phyloP scores from a whole-genome alignment of 2,113 vertebrate genomes.

The Stomatorhinus ivindoensis region DNA sequence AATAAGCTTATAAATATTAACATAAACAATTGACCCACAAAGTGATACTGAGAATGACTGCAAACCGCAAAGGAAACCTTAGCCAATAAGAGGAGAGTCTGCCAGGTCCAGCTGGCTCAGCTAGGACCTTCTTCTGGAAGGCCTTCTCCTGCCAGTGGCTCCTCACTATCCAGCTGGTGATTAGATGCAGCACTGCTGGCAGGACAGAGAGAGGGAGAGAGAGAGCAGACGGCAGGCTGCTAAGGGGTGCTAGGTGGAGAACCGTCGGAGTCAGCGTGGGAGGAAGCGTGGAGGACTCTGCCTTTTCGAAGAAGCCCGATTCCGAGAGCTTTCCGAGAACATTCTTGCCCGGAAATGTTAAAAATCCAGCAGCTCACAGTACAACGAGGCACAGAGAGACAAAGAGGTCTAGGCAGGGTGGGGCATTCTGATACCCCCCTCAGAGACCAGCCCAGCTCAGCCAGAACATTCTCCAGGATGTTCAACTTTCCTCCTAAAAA shows the following conservation, averaged over 20 bases:
- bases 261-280: conserved; percentile 4
- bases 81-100: background rate
- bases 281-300: conserved; percentile 5
- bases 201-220: conserved; percentile 34
- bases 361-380: conserved; percentile 6
- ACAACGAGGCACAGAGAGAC: background rate
- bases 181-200: conserved; percentile 30
- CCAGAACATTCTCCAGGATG: conserved; percentile 28
- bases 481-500: conserved; percentile 10
- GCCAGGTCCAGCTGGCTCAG: background rate
- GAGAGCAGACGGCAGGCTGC: background rate
- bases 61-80: background rate
- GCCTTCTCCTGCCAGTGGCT: conserved; percentile 36
- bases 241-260: background rate
- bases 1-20: background rate
- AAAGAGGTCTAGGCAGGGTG: background rate
- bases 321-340: background rate
- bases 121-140: no score
- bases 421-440: background rate
- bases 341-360: conserved; percentile 24
- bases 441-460: background rate
- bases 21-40: background rate
- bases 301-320: conserved; percentile 22
- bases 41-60: background rate
- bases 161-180: conserved; percentile 19